These are phyloP conservation scores for Sardina pilchardus DNA, from an alignment of 2,113 vertebrate genomes.

Conservation along the genomic window DNA sequence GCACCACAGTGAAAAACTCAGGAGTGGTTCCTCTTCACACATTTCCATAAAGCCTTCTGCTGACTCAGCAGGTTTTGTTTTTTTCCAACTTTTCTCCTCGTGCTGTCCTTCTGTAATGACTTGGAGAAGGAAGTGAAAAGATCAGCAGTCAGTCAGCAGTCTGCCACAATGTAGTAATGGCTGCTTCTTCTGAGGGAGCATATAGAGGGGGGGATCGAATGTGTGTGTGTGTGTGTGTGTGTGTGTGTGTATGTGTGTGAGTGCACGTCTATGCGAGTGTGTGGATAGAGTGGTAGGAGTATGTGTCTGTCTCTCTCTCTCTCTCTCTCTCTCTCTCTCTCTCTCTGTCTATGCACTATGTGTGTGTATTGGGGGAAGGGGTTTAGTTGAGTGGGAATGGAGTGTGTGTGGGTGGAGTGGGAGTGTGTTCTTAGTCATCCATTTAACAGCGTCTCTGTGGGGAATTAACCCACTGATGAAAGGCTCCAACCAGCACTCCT, in stretches of 20 bases:
- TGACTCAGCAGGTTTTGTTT: background rate
- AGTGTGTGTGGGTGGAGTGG: background rate
- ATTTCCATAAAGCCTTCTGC: background rate
- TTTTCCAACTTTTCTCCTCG: constrained; percentile 23
- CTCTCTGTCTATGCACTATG: too few species aligned
- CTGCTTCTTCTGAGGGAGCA: too few species aligned
- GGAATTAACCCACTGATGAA: background rate
- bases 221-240: too few species aligned
- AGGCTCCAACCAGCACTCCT: background rate
- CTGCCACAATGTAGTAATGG: constrained; percentile 50
- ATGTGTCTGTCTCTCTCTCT: background rate
- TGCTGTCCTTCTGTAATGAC: constrained; percentile 3
- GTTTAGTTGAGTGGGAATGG: background rate
- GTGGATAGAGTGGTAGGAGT: background rate
- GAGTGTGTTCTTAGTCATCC: background rate
- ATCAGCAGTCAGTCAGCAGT: constrained; percentile 15
- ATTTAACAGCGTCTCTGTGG: background rate
- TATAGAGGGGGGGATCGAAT: too few species aligned
- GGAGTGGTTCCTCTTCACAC: background rate
- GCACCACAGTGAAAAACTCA: background rate
- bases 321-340: too few species aligned
- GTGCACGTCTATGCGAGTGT: background rate
- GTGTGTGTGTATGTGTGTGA: too few species aligned
- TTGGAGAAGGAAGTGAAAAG: constrained; percentile 11
- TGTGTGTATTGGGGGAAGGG: background rate